phyloP scores from a whole-genome alignment of 2,888 invertebrate genomes.

The Tipula unca region DNA sequence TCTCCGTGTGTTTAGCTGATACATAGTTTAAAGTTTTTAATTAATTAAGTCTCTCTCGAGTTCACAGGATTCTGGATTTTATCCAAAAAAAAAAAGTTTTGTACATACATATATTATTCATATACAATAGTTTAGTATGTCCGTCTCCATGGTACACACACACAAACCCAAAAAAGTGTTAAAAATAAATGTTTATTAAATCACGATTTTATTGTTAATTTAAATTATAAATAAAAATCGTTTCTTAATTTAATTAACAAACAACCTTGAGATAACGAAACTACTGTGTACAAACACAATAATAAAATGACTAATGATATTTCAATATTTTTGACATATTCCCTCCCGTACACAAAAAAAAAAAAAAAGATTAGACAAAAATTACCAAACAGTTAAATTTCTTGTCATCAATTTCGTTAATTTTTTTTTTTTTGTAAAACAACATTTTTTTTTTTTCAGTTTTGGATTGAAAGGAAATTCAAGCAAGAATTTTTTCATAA shows the following conservation, averaged over 20 bases:
- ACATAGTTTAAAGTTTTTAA: background rate
- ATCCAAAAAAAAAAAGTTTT: no score
- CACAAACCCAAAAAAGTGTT: background rate
- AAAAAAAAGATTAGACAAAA: background rate
- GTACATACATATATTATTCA: no score
- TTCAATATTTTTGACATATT: background rate
- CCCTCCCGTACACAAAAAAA: background rate
- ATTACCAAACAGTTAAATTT: background rate
- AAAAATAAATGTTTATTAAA: background rate
- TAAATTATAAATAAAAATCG: background rate
- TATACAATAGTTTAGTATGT: no score
- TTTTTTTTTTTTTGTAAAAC: background rate
- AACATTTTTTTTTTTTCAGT: background rate
- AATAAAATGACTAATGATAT: background rate
- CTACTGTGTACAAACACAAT: background rate
- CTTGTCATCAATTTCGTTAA: background rate
- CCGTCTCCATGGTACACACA: background rate
- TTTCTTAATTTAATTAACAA: background rate
- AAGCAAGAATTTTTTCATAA: background rate
- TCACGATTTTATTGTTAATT: background rate
- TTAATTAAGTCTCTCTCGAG: background rate
- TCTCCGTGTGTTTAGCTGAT: background rate
- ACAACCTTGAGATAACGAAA: constrained; percentile 3
- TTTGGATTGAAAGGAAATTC: background rate
- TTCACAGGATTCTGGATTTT: background rate